A percentile compares a stretch with the other conserved stretches of the same genome.
phyloP scores from a whole-genome alignment of 2,797 vertebrate species.

The Prunella strophiata region DNA sequence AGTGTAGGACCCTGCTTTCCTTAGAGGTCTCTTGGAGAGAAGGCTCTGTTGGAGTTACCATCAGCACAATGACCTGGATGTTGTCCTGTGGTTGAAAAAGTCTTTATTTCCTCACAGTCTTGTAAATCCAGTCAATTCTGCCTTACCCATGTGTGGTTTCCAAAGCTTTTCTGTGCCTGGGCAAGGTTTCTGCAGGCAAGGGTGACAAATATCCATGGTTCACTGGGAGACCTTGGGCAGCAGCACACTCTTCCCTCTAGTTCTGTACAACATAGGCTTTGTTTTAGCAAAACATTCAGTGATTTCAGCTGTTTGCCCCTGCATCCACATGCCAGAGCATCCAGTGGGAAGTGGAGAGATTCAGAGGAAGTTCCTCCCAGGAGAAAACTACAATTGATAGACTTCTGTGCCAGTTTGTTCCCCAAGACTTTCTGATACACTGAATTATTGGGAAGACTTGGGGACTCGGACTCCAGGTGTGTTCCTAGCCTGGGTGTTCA shows the following conservation, averaged over 20 bases:
- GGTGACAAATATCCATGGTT: neutral
- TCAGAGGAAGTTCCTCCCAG: neutral
- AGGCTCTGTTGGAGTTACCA: fast-evolving
- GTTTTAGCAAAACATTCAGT: neutral
- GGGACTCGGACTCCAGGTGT: neutral
- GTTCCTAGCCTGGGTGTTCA: neutral
- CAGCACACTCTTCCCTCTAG: neutral
- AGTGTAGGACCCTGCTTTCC: neutral
- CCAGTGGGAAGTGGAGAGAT: neutral
- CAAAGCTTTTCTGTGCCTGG: neutral
- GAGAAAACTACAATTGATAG: neutral
- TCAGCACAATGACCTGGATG: neutral
- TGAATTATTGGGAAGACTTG: neutral
- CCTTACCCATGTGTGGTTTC: neutral
- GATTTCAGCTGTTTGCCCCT: neutral
- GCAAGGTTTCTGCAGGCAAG: neutral
- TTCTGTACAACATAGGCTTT: neutral
- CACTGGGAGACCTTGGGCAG: neutral
- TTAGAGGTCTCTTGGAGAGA: neutral
- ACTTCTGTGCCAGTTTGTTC: neutral
- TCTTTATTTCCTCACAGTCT: neutral
- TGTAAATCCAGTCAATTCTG: neutral
- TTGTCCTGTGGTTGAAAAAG: neutral
- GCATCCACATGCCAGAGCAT: neutral
- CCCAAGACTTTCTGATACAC: neutral